Conservation (phyloP, 2,797 vertebrate genomes). For the Helarctos malayanus region DNA sequence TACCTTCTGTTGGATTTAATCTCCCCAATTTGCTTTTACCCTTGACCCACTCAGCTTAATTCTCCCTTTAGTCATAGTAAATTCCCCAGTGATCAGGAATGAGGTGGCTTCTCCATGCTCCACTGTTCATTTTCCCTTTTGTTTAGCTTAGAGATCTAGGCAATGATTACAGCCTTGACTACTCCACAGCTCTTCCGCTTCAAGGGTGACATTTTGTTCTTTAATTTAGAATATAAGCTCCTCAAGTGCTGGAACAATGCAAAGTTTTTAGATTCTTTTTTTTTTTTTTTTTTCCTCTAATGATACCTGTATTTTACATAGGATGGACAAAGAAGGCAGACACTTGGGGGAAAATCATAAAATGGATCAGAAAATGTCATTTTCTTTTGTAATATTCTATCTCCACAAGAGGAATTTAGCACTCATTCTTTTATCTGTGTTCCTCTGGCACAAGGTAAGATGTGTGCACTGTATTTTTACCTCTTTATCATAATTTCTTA, state of each 20-base stretch:
- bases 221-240: slow-evolving; percentile 78
- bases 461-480: background rate
- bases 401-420: background rate
- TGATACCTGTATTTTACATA: slow-evolving; percentile 10
- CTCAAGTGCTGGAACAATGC: slow-evolving; percentile 49
- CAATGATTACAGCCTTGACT: slow-evolving; percentile 54
- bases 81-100: background rate
- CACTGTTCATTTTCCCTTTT: slow-evolving; percentile 8
- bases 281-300: background rate
- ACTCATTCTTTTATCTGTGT: background rate
- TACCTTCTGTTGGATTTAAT: background rate
- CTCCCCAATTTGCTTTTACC: background rate
- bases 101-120: background rate
- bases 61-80: background rate
- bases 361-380: background rate
- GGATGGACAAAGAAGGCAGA: slow-evolving; percentile 19
- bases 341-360: background rate
- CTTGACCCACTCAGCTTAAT: background rate
- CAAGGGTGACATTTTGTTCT: slow-evolving; percentile 67
- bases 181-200: background rate
- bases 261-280: slow-evolving; percentile 27
- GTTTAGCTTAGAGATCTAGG: slow-evolving; percentile 33
- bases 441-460: background rate
- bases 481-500: background rate
- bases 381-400: slow-evolving; percentile 8